A percentile compares a stretch with the other conserved stretches of the same genome.
Evolutionary conservation across 2,113 vertebrate genomes (phyloP).

Genomic region (Tetrax tetrax): DNA sequence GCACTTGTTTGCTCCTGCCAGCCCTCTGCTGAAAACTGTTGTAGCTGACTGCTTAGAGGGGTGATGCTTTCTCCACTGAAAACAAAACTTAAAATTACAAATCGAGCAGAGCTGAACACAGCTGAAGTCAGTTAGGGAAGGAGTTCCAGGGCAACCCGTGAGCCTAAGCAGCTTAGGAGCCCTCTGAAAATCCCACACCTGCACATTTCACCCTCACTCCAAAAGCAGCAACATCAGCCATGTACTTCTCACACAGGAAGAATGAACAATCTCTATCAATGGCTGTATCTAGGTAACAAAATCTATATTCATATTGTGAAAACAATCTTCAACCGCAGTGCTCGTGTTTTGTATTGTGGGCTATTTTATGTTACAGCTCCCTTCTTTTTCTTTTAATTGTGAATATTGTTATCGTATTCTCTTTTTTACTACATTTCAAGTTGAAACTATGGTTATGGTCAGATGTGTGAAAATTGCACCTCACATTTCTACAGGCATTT

Average conservation of each 20-base stretch:
- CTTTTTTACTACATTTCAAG: neutral
- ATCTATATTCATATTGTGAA: neutral
- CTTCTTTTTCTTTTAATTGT: neutral
- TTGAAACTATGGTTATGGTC: neutral
- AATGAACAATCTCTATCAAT: neutral
- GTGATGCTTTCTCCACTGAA: neutral
- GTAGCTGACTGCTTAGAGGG: neutral
- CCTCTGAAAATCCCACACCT: neutral
- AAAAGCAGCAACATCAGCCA: neutral
- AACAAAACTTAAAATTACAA: neutral
- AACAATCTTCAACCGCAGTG: neutral
- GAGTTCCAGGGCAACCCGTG: neutral
- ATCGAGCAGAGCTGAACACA: neutral
- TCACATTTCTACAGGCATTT: neutral
- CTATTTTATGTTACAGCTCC: neutral
- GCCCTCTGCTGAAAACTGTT: neutral
- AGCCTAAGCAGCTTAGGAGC: neutral
- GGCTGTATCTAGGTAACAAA: slow-evolving; percentile 20
- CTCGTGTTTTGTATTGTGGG: neutral
- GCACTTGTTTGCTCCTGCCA: neutral
- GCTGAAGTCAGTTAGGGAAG: neutral
- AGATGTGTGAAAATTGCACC: neutral
- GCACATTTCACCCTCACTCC: neutral
- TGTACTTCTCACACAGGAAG: neutral
- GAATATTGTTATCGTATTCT: neutral